phyloP scores from a whole-genome alignment of 2,113 vertebrate species.

The Echinops telfairi region DNA sequence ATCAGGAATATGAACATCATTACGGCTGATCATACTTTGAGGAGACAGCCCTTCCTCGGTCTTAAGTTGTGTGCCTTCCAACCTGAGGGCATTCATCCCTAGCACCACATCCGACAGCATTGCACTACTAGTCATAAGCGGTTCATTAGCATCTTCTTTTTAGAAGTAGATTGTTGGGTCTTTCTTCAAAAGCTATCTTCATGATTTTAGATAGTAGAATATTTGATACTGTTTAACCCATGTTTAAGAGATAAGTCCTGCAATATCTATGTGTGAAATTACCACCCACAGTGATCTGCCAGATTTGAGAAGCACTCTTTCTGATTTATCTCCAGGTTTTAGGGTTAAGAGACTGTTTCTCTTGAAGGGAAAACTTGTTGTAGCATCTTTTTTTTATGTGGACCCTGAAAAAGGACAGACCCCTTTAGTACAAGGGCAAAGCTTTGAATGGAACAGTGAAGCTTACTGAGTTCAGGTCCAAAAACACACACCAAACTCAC shows the following conservation, averaged over 20 bases:
- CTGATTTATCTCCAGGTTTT: conserved; percentile 14
- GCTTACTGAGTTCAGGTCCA: background rate
- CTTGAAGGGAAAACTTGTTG: conserved; percentile 40
- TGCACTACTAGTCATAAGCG: too few species aligned
- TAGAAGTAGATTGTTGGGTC: too few species aligned
- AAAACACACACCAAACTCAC: too few species aligned
- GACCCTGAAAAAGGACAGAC: background rate
- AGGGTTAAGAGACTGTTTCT: background rate
- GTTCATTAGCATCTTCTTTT: too few species aligned
- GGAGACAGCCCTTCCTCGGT: too few species aligned
- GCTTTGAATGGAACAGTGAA: background rate
- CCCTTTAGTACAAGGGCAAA: background rate
- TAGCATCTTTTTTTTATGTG: conserved; percentile 53
- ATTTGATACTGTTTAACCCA: conserved; percentile 2
- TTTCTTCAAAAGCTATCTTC: too few species aligned
- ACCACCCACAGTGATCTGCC: background rate
- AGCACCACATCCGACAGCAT: too few species aligned
- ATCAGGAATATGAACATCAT: background rate
- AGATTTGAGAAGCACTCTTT: conserved; percentile 42
- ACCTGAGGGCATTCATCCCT: too few species aligned
- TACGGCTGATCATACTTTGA: too few species aligned
- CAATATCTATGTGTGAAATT: conserved; percentile 26
- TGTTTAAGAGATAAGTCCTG: background rate
- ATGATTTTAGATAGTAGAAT: background rate
- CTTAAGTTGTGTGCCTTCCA: too few species aligned